Conservation (phyloP, 2,113 vertebrate species). For the Diglossa brunneiventris region DNA sequence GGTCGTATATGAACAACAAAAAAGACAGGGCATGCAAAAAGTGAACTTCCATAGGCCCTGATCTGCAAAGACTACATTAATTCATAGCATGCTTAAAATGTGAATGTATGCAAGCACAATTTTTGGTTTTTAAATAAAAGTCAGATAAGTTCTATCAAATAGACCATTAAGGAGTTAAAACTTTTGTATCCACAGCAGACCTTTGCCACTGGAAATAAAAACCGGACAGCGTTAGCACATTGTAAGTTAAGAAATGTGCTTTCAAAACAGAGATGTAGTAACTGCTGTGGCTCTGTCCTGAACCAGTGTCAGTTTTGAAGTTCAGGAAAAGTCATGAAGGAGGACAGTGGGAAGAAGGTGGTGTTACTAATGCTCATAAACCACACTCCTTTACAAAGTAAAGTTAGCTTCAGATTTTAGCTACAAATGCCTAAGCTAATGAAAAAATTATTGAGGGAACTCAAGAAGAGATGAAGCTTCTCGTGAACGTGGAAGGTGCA, state of each 20-base stretch:
- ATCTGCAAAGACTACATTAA: neutral
- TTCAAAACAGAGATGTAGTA: neutral
- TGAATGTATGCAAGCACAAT: neutral
- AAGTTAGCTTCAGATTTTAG: neutral
- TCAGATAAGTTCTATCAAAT: neutral
- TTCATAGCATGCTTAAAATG: neutral
- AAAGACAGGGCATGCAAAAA: neutral
- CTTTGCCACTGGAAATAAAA: neutral
- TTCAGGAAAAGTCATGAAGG: neutral
- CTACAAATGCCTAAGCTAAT: neutral
- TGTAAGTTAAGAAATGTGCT: neutral
- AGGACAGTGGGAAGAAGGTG: neutral
- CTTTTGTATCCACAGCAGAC: neutral
- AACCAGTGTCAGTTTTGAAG: neutral
- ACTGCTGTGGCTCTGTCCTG: neutral
- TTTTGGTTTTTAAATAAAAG: neutral
- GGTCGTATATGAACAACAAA: neutral
- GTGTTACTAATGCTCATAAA: neutral
- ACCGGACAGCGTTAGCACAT: neutral
- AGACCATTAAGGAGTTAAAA: neutral
- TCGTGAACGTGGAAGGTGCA: rapidly evolving
- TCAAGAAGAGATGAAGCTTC: neutral
- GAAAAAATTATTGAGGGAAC: neutral
- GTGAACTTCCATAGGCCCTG: neutral
- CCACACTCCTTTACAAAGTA: neutral